Evolutionary conservation across 2,888 invertebrate species (phyloP).

Genomic region (Drosophila acutilabella): DNA sequence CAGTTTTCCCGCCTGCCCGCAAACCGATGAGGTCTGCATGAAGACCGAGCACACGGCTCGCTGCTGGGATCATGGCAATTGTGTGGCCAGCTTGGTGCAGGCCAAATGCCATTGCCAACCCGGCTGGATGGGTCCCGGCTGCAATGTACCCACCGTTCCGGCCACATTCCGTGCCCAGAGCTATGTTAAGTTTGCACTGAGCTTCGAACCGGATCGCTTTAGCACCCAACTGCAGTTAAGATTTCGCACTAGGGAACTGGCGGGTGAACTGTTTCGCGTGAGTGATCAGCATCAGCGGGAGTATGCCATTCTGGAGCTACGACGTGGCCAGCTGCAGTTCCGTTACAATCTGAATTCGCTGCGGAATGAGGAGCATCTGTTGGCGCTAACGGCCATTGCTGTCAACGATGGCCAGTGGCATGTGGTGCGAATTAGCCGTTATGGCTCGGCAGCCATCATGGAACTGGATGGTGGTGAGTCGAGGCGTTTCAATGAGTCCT

Average conservation of each 20-base stretch:
- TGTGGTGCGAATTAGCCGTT: constrained; percentile 94
- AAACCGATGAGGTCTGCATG: constrained; percentile 95
- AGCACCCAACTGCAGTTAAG: constrained; percentile 96
- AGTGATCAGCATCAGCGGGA: constrained; percentile 97
- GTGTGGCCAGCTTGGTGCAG: constrained; percentile 95
- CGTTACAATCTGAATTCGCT: constrained; percentile 96
- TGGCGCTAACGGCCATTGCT: constrained; percentile 93
- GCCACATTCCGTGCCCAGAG: constrained; percentile 96
- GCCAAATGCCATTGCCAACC: constrained; percentile 97
- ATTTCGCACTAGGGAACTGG: constrained; percentile 96
- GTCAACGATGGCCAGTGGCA: constrained; percentile 99
- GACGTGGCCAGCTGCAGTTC: constrained; percentile 94
- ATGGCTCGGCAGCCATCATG: constrained; percentile 95
- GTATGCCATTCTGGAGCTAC: constrained; percentile 93
- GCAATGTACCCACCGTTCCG: constrained; percentile 93
- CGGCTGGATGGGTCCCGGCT: constrained; percentile 96
- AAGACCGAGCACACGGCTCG: constrained; percentile 93
- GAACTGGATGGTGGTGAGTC: constrained; percentile 98
- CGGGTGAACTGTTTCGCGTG: constrained; percentile 96
- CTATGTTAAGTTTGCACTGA: constrained; percentile 97
- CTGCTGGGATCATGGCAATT: constrained; percentile 96
- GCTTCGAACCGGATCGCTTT: constrained; percentile 96
- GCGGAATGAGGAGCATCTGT: constrained; percentile 93
- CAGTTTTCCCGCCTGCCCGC: constrained; percentile 95
- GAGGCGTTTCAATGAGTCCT: constrained; percentile 95